Conservation (phyloP, 2,888 invertebrate genomes). For the Anorthoa munda region DNA sequence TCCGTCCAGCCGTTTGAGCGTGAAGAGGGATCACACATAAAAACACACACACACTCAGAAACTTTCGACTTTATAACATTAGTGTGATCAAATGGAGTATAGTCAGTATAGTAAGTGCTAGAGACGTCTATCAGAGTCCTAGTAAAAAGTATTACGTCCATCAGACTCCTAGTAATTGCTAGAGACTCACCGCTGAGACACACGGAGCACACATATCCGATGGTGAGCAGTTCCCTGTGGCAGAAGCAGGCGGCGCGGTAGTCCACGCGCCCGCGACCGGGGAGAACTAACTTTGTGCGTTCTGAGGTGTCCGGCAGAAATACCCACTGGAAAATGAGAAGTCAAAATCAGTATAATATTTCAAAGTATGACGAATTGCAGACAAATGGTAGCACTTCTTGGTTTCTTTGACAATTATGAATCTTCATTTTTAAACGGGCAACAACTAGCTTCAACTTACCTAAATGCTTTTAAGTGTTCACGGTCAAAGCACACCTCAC, state of each 20-base stretch:
- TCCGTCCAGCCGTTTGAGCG: too few relatives aligned
- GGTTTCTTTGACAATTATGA: too few relatives aligned
- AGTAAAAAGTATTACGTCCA: background rate
- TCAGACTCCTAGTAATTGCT: background rate
- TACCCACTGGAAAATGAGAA: constrained; percentile 93
- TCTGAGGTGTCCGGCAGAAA: constrained; percentile 96
- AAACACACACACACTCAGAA: too few relatives aligned
- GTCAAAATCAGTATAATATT: background rate
- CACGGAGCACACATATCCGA: constrained; percentile 99
- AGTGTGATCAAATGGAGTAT: too few relatives aligned
- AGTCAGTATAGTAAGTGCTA: too few relatives aligned
- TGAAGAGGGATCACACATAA: too few relatives aligned
- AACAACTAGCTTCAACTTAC: too few relatives aligned
- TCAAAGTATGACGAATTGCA: background rate
- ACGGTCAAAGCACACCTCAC: too few relatives aligned
- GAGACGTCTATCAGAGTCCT: background rate
- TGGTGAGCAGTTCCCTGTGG: constrained; percentile 97
- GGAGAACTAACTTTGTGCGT: constrained; percentile 95
- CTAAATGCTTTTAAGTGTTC: too few relatives aligned
- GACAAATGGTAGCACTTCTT: too few relatives aligned
- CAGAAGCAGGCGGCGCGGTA: constrained; percentile 99
- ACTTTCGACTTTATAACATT: too few relatives aligned
- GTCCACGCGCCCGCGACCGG: constrained; percentile 97
- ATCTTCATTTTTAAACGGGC: too few relatives aligned
- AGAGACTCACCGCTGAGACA: constrained; percentile 96